phyloP scores from a whole-genome alignment of 2,797 vertebrate genomes.

The Forpus xanthops region DNA sequence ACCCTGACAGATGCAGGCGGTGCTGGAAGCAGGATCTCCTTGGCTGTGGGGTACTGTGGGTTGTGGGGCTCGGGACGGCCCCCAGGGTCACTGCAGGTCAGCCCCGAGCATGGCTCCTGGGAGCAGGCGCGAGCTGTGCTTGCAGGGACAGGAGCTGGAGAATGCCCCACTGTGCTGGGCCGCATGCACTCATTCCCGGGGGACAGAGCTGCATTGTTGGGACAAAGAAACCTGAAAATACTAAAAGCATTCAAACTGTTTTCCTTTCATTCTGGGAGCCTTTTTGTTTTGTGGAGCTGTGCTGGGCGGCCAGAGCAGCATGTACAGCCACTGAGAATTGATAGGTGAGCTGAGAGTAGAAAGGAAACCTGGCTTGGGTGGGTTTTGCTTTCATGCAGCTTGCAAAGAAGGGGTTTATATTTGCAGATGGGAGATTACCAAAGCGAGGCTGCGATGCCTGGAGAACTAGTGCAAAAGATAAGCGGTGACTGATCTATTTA shows the following conservation, averaged over 20 bases:
- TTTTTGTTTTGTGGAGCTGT: background rate
- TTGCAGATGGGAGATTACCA: background rate
- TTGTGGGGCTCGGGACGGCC: background rate
- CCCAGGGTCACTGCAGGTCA: background rate
- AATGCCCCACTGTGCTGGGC: background rate
- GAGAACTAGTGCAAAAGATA: background rate
- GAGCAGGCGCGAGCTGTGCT: background rate
- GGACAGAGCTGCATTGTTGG: constrained; percentile 67
- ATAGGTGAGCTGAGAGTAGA: background rate
- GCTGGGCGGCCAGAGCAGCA: background rate
- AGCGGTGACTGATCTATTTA: background rate
- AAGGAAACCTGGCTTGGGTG: background rate
- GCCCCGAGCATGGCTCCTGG: background rate
- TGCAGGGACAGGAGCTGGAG: background rate
- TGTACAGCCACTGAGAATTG: background rate
- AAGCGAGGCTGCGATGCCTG: background rate
- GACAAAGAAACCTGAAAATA: constrained; percentile 36
- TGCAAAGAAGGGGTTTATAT: background rate
- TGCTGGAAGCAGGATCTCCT: background rate
- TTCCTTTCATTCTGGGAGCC: background rate
- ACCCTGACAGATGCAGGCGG: background rate
- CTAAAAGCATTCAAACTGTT: constrained; percentile 47
- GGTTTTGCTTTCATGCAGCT: background rate
- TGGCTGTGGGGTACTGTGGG: accelerated
- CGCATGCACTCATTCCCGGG: background rate